phyloP scores from a whole-genome alignment of 2,888 invertebrate genomes.

The Volucella zonaria region DNA sequence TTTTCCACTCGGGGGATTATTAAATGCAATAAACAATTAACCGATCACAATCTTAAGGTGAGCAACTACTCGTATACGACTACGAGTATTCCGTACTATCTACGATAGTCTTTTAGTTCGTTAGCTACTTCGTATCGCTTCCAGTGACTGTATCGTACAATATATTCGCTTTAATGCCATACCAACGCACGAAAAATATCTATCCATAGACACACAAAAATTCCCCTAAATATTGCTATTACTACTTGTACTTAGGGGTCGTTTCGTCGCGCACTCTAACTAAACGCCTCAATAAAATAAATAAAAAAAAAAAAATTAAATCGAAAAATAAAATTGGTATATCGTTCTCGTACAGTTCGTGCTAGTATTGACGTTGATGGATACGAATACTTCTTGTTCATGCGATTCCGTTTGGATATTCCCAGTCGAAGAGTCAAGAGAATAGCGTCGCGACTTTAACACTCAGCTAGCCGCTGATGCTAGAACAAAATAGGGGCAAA shows the following conservation, averaged over 20 bases:
- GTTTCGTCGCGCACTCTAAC: slow-evolving; percentile 35
- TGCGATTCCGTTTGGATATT: slow-evolving; percentile 45
- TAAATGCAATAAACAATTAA: slow-evolving; percentile 60
- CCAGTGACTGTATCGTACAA: background rate
- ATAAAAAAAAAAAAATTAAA: too few relatives aligned
- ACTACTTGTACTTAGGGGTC: slow-evolving; percentile 29
- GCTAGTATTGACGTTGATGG: slow-evolving; percentile 47
- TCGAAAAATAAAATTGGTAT: too few relatives aligned
- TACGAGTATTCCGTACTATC: too few relatives aligned
- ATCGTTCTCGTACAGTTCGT: slow-evolving; percentile 6
- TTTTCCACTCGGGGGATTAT: slow-evolving; percentile 24
- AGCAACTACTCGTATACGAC: slow-evolving; percentile 46
- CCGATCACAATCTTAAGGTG: slow-evolving; percentile 68
- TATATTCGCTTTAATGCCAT: background rate
- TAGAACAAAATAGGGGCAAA: slow-evolving; percentile 31
- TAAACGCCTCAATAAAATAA: slow-evolving; percentile 19
- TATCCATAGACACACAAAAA: slow-evolving; percentile 17
- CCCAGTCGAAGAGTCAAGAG: slow-evolving; percentile 21
- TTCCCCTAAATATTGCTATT: slow-evolving; percentile 5
- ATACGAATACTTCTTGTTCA: slow-evolving; percentile 44
- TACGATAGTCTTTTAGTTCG: too few relatives aligned
- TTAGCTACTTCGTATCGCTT: background rate
- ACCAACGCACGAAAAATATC: background rate
- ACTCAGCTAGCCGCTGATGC: slow-evolving; percentile 15
- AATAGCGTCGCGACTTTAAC: slow-evolving; percentile 25